Conservation (phyloP, 2,888 invertebrate genomes). For the Epistrophella euchroma region DNA sequence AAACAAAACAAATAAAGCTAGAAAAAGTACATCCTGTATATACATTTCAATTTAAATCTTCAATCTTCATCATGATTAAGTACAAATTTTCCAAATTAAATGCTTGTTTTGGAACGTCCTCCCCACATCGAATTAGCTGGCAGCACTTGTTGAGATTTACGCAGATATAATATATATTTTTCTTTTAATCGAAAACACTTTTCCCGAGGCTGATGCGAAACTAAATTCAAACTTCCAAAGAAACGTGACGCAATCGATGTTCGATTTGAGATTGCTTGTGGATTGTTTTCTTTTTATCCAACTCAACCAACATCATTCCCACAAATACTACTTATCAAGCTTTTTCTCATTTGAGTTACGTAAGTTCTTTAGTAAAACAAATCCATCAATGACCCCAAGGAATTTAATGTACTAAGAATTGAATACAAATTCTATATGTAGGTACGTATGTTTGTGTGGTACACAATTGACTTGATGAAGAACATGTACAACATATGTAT, state of each 20-base stretch:
- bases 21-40: too few relatives aligned
- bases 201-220: slow-evolving; percentile 18
- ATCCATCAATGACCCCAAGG: slow-evolving; percentile 41
- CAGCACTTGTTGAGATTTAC: slow-evolving; percentile 48
- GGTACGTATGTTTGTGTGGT: background rate
- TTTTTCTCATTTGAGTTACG: slow-evolving; percentile 4
- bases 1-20: background rate
- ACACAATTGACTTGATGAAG: slow-evolving; percentile 3
- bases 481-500: too few relatives aligned
- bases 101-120: background rate
- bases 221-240: slow-evolving; percentile 16
- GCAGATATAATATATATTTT: slow-evolving; percentile 7
- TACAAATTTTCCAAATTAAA: background rate
- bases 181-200: slow-evolving; percentile 21
- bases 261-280: slow-evolving; percentile 25
- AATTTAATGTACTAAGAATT: slow-evolving; percentile 10
- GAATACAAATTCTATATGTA: slow-evolving; percentile 32
- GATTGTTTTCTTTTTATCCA: slow-evolving; percentile 2
- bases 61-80: background rate
- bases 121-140: background rate
- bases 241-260: slow-evolving; percentile 23
- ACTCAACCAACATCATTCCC: background rate
- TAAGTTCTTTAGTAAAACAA: slow-evolving; percentile 45
- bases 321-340: background rate
- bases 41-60: background rate